Percentiles rank a stretch among this genome's conserved stretches.
Evolutionary conservation across 1,140 invertebrate species (phyloP).

Genomic region (Melanaphis sacchari): DNA sequence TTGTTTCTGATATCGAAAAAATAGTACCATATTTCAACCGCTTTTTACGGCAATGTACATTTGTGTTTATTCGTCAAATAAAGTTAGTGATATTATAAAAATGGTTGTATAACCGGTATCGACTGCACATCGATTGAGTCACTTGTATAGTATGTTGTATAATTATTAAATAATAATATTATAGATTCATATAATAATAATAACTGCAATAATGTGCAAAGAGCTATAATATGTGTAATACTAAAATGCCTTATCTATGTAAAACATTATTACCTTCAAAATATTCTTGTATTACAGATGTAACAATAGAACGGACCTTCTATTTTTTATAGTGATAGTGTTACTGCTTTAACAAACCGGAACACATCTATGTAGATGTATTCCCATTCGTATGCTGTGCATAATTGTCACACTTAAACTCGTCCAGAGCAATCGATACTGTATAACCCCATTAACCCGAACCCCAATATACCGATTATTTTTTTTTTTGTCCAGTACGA

Average conservation of each 20-base stretch:
- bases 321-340: neutral
- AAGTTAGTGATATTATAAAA: too few relatives aligned
- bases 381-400: neutral
- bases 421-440: neutral
- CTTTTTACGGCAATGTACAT: too few relatives aligned
- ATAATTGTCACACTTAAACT: neutral
- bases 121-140: neutral
- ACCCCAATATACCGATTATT: too few relatives aligned
- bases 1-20: too few relatives aligned
- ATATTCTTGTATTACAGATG: neutral
- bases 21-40: too few relatives aligned
- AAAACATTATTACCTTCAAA: conserved; percentile 15
- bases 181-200: neutral
- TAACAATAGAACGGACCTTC: neutral
- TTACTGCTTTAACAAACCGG: neutral
- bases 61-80: too few relatives aligned
- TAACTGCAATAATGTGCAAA: too few relatives aligned
- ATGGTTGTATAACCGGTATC: neutral
- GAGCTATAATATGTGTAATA: neutral
- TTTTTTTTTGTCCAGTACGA: neutral
- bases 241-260: neutral
- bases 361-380: neutral
- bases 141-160: neutral
- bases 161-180: neutral
- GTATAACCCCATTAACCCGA: too few relatives aligned